Evolutionary conservation across 2,888 invertebrate genomes (phyloP), one percentile per base, ranked within the genome.

Genomic region (Carabus problematicus): DNA sequence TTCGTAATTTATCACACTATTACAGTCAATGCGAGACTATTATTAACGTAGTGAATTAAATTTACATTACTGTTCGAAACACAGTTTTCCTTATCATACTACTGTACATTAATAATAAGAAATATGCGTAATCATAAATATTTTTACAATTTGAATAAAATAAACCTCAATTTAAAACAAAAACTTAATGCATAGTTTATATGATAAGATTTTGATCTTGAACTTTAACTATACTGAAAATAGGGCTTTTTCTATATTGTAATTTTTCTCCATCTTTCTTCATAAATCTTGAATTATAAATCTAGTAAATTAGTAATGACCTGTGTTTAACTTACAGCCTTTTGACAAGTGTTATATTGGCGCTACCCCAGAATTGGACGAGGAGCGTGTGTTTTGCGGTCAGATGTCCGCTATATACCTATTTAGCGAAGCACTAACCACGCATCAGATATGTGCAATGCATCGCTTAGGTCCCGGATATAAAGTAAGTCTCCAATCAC

Each of bases 341-440:
- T 99, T 98, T 85, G 99, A 99, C 86, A 98, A 98, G 83, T 99
- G 99, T 84, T 98, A 95, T 84, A 97, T 99, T 80, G 99, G 99
- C 70, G 96, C 97, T 70, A 97, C 97, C 61, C 95, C 97, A 1
- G 98, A 98, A 84, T 83, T 97, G 79, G 97, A 97, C 79, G 95
- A 96, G 79, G 97, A 98, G 81, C 88, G 97, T 72, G 96, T 98
- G 75, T 99, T 99, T 85, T 98, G 98, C 84, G 99, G 99, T 43
- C 99, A 99, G 87, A 97, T 99, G 95, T 97, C 97, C 19, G 97
- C 98, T 64, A 95, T 99, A 79, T 99, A 99, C 85, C 86, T 99
- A 74, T 99, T 99, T 84, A 95, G 96, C 76, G 98, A 99, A 84
- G 95, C 98, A 55, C 88, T 99, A 75, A 94, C 94, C 70, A 95